Conservation (phyloP, 2,888 invertebrate genomes). For the Brachypalpus laphriformis region DNA sequence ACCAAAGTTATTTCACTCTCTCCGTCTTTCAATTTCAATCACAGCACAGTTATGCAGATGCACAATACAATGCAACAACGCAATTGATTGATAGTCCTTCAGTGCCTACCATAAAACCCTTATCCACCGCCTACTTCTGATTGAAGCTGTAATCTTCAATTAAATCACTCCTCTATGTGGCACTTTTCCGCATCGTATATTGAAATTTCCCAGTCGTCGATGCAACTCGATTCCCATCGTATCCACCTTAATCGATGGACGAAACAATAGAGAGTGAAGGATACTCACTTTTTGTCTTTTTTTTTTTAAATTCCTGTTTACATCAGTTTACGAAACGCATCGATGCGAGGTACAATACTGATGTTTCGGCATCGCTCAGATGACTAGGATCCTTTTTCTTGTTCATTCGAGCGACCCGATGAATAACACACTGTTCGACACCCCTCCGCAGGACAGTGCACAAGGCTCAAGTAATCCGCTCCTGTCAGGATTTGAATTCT, state of each 20-base stretch:
- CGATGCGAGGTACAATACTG: conserved; percentile 58
- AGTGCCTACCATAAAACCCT: conserved; percentile 24
- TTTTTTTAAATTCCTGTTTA: conserved; percentile 39
- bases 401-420: conserved; percentile 57
- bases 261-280: conserved; percentile 43
- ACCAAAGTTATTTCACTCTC: conserved; percentile 60
- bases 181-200: conserved; percentile 37
- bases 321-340: conserved; percentile 46
- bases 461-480: conserved; percentile 54
- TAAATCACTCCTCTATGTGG: conserved; percentile 53
- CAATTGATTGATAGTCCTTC: conserved; percentile 64
- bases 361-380: conserved; percentile 37
- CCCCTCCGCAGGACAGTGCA: conserved; percentile 25
- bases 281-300: conserved; percentile 1
- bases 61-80: conserved; percentile 6
- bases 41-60: conserved; percentile 62
- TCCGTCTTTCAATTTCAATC: conserved; percentile 54
- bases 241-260: conserved; percentile 64
- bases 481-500: conserved; percentile 44
- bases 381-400: conserved; percentile 31
- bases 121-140: conserved; percentile 32
- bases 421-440: conserved; percentile 60
- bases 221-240: conserved; percentile 67
- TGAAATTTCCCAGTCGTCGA: conserved; percentile 26
- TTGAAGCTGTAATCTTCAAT: conserved; percentile 66